Evolutionary conservation across 2,113 vertebrate species (phyloP), one percentile per base, ranked within the genome.

Genomic region (Rhynchomys soricoides): DNA sequence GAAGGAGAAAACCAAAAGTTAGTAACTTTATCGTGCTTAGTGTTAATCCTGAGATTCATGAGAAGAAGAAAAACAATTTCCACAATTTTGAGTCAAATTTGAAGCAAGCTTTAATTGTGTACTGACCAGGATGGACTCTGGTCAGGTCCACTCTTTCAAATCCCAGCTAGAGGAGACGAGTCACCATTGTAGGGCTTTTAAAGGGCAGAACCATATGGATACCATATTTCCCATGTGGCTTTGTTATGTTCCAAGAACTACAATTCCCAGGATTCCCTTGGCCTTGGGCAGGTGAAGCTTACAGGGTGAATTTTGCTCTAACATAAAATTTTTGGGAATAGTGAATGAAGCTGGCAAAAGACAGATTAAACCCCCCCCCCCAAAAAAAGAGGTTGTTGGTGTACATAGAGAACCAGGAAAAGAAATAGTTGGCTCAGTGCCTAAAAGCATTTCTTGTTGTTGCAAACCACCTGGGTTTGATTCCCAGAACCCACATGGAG

Each of bases 131-230:
- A 21, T n/a, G 37, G 37, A 71, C 37, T 71, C 37, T 71, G 17
- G 7, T n/a, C 37, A 9, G 37, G 70, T 19, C 7, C 37, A 71
- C 70, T 71, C 37, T 71, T 37, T 71, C 2, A 17, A n/a, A 71
- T n/a, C 37, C 70, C 37, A 21, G 37, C 17, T 71, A n/a, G 37
- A n/a, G 17, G 37, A 71, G 70, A 71, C 21, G 70, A 71, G 70
- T n/a, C 2, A n/a, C 7, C 3, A 3, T n/a, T 9, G 2, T 21
- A 34, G 17, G 37, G 5, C 17, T n/a, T 70, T 40, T 71, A 3
- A 71, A 71, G 68, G 16, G 68, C 37, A 8, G 40, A n/a, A n/a
- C 16, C 70, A 71, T n/a, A 16, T 8, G 17, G 16, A 21, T 9
- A 71, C 66, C 31, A 4, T 71, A n/a, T n/a, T 71, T 71, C 37